phyloP scores from a whole-genome alignment of 1,140 invertebrate genomes.

The Heliconius eleuchia region DNA sequence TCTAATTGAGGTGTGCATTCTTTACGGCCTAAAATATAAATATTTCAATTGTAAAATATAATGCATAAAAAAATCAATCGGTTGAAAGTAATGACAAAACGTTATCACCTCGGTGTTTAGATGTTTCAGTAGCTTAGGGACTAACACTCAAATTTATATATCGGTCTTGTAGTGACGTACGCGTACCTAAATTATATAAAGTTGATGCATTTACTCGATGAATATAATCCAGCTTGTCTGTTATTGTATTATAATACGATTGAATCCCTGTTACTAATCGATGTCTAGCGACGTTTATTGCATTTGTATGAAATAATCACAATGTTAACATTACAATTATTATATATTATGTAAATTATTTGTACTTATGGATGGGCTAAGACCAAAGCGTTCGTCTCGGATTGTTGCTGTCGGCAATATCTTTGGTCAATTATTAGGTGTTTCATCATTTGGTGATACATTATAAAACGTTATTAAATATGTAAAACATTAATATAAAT shows the following conservation, averaged over 20 bases:
- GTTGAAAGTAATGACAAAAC: constrained; percentile 35
- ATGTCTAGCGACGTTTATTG: constrained; percentile 32
- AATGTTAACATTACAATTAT: constrained; percentile 39
- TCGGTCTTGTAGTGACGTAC: constrained; percentile 53
- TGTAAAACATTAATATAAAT: constrained; percentile 55
- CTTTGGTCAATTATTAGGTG: constrained; percentile 80
- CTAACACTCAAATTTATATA: constrained; percentile 36
- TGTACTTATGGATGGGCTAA: constrained; percentile 69
- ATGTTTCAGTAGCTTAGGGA: constrained; percentile 69
- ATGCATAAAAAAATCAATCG: neutral
- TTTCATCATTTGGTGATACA: constrained; percentile 66
- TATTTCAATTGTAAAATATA: neutral
- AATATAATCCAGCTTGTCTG: constrained; percentile 58
- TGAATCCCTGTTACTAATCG: constrained; percentile 43
- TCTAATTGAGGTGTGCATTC: too few species aligned
- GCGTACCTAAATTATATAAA: constrained; percentile 17
- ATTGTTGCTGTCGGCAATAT: constrained; percentile 76
- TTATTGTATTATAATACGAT: constrained; percentile 55
- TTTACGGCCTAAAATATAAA: neutral
- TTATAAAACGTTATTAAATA: constrained; percentile 61
- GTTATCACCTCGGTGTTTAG: constrained; percentile 68
- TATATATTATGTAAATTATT: constrained; percentile 47
- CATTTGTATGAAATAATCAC: constrained; percentile 32
- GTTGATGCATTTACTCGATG: constrained; percentile 36
- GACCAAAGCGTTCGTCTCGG: constrained; percentile 74